Conservation (phyloP, 2,113 vertebrate species). For the Acrocephalus arundinaceus region DNA sequence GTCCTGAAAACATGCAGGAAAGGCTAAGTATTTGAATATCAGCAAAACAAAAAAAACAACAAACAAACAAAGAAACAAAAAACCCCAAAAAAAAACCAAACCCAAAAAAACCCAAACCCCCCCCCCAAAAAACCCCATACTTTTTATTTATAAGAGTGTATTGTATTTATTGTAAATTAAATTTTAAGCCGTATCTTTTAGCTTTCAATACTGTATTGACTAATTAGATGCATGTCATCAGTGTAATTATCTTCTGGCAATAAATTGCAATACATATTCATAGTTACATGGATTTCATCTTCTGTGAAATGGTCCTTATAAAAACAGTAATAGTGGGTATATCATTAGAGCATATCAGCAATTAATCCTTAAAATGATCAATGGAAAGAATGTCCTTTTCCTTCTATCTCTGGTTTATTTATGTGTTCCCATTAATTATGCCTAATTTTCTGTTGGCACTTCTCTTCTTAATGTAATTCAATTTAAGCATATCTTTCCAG, state of each 20-base stretch:
- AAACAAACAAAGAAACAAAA: too few species aligned
- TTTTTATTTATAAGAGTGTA: not conserved
- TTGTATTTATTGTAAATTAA: not conserved
- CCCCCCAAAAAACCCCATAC: too few species aligned
- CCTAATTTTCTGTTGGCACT: conserved; percentile 78
- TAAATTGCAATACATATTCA: conserved; percentile 56
- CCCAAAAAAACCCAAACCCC: too few species aligned
- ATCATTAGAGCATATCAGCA: conserved; percentile 63
- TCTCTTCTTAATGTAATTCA: conserved; percentile 82
- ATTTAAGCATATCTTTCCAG: conserved; percentile 83
- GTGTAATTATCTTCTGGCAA: conserved; percentile 17
- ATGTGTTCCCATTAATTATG: conserved; percentile 80
- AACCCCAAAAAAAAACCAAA: too few species aligned
- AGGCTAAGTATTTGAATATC: not conserved
- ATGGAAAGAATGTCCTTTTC: conserved; percentile 74
- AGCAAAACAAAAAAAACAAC: not conserved
- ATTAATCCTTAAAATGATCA: conserved; percentile 74
- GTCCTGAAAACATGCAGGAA: not conserved
- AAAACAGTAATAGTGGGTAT: conserved; percentile 74
- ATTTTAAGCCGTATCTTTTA: conserved; percentile 50
- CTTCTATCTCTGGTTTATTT: conserved; percentile 75
- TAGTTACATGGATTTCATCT: conserved; percentile 29
- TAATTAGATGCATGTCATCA: conserved; percentile 46
- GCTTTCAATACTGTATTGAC: conserved; percentile 24
- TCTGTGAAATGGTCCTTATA: conserved; percentile 60